Evolutionary conservation across 2,888 invertebrate genomes (phyloP).

Genomic region (Frankliniella intonsa): DNA sequence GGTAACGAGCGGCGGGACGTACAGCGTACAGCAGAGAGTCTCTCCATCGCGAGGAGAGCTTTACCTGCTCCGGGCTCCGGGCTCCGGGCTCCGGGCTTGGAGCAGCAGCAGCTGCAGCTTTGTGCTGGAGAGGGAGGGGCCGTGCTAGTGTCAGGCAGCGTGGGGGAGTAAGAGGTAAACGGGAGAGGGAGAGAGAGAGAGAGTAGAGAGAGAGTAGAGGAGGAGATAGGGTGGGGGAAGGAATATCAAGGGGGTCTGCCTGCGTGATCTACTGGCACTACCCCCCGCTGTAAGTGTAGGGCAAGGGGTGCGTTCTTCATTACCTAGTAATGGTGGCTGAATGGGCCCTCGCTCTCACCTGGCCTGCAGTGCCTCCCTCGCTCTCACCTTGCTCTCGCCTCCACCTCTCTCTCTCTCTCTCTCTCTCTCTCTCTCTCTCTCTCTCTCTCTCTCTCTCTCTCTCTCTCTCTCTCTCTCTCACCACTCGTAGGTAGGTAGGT

Average conservation of each 20-base stretch:
- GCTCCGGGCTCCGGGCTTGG: no score
- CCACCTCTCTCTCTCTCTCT: background rate
- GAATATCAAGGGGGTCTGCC: background rate
- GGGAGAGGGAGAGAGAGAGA: background rate
- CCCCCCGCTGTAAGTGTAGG: background rate
- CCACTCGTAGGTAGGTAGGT: no score
- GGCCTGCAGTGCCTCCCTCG: background rate
- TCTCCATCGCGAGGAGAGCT: no score
- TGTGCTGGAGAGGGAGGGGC: background rate
- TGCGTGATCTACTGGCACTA: slow-evolving; percentile 5
- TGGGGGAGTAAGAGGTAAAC: background rate
- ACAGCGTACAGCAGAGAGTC: no score
- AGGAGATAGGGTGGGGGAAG: background rate
- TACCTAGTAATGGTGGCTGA: slow-evolving; percentile 9
- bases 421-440: background rate
- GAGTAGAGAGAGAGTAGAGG: background rate
- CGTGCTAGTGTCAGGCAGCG: background rate
- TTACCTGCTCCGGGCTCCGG: no score
- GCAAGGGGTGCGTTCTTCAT: slow-evolving; percentile 18
- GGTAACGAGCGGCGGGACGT: no score
- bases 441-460: background rate
- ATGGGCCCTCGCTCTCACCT: background rate
- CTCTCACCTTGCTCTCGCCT: background rate
- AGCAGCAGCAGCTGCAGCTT: no score
- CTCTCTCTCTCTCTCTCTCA: background rate